Percentiles rank a stretch among this genome's conserved stretches.
Evolutionary conservation across 2,888 invertebrate species (phyloP).

Genomic region (Pachycephus smyrnensis): DNA sequence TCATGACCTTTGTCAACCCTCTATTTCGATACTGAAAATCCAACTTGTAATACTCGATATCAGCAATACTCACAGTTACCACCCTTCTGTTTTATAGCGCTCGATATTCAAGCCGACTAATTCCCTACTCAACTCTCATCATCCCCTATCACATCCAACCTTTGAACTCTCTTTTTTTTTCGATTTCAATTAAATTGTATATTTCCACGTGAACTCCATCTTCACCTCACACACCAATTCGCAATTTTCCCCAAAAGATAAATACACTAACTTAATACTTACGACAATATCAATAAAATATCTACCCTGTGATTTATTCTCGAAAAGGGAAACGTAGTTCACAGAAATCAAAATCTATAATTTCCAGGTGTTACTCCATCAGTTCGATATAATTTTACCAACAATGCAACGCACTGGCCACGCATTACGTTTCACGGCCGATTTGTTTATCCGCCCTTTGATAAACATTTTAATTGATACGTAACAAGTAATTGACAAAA

Average conservation of each 20-base stretch:
- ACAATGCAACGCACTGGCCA: not conserved
- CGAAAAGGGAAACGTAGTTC: no score
- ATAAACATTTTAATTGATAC: constrained; percentile 31
- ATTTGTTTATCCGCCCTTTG: not conserved
- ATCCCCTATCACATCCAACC: not conserved
- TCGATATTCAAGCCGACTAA: not conserved
- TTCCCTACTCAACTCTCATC: not conserved
- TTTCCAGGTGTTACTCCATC: not conserved
- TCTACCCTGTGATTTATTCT: not conserved
- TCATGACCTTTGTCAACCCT: not conserved
- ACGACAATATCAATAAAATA: not conserved
- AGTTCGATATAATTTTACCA: not conserved
- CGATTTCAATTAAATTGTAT: not conserved
- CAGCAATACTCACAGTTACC: not conserved
- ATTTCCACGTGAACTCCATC: not conserved
- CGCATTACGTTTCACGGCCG: not conserved
- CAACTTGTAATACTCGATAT: constrained; percentile 1
- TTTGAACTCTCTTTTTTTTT: not conserved
- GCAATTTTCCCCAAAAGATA: not conserved
- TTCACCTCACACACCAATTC: not conserved
- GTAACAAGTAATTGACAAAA: constrained; percentile 19
- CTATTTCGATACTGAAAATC: not conserved
- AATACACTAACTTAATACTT: not conserved
- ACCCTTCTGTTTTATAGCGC: not conserved
- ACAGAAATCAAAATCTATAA: no score